Conservation (phyloP, 1,140 invertebrate genomes). For the Samia ricini region DNA sequence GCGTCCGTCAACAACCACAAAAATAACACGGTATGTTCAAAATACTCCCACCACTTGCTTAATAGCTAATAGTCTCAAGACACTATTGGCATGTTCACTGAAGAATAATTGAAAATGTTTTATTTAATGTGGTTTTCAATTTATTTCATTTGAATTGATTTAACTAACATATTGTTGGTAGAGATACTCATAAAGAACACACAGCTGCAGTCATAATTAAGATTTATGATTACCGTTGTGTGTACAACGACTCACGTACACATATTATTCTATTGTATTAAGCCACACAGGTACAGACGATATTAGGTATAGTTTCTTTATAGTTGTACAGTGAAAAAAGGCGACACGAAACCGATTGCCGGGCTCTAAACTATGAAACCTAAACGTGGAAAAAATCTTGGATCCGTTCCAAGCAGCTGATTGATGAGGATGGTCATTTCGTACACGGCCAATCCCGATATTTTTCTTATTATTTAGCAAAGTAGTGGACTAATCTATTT, state of each 20-base stretch:
- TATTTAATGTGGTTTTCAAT: background rate
- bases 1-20: constrained; percentile 44
- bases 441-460: constrained; percentile 75
- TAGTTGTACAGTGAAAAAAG: constrained; percentile 13
- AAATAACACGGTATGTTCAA: constrained; percentile 36
- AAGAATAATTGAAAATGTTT: background rate
- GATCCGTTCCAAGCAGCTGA: constrained; percentile 72
- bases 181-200: background rate
- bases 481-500: constrained; percentile 74
- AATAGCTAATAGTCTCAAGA: constrained; percentile 13
- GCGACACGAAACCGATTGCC: constrained; percentile 63
- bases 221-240: background rate
- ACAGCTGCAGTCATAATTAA: background rate
- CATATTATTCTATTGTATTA: background rate
- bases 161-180: background rate
- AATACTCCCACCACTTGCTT: constrained; percentile 24
- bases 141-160: background rate
- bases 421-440: constrained; percentile 78
- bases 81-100: background rate
- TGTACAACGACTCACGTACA: background rate
- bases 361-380: constrained; percentile 73
- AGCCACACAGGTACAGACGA: background rate
- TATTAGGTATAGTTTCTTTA: background rate
- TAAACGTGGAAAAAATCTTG: constrained; percentile 77
- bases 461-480: constrained; percentile 77